Evolutionary conservation across 37 sponge, comb jelly and placozoan genomes (phyloP).

Genomic region (Haliclona indistincta): DNA sequence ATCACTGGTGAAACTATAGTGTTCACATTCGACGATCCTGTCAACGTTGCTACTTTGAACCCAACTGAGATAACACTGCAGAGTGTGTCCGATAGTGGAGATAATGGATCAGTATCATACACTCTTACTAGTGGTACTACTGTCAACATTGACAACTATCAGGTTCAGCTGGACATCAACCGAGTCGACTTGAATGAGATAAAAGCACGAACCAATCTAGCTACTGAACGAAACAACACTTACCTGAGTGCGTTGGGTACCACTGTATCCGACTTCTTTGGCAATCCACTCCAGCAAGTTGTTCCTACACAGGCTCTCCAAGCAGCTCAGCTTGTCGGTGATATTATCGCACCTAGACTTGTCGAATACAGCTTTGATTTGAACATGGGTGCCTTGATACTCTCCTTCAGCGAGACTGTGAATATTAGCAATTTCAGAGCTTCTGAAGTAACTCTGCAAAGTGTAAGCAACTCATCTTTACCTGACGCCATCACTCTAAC

Average conservation of each 20-base stretch:
- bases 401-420: conserved; percentile 84
- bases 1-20: conserved; percentile 44
- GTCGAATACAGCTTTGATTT: conserved; percentile 56
- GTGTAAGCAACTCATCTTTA: conserved; percentile 30
- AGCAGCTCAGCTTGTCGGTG: conserved; percentile 48
- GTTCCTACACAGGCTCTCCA: conserved; percentile 35
- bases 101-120: conserved; percentile 29
- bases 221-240: conserved; percentile 26
- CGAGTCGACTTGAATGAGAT: conserved; percentile 56
- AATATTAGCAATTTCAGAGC: conserved; percentile 46
- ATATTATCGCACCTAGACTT: conserved; percentile 70
- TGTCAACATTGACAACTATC: conserved; percentile 42
- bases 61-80: conserved; percentile 66
- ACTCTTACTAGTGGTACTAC: conserved; percentile 42
- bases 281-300: conserved; percentile 61
- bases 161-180: conserved; percentile 41
- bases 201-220: conserved; percentile 44
- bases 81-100: conserved; percentile 23
- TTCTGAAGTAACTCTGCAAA: conserved; percentile 50
- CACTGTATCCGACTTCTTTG: conserved; percentile 58
- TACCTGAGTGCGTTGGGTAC: conserved; percentile 49
- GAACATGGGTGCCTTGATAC: conserved; percentile 49
- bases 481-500: neutral
- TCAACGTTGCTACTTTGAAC: conserved; percentile 52
- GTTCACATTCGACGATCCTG: conserved; percentile 81